These are phyloP conservation scores for Acanthurus lineatus DNA, from an alignment of 2,797 vertebrate genomes.

Conservation along the genomic window DNA sequence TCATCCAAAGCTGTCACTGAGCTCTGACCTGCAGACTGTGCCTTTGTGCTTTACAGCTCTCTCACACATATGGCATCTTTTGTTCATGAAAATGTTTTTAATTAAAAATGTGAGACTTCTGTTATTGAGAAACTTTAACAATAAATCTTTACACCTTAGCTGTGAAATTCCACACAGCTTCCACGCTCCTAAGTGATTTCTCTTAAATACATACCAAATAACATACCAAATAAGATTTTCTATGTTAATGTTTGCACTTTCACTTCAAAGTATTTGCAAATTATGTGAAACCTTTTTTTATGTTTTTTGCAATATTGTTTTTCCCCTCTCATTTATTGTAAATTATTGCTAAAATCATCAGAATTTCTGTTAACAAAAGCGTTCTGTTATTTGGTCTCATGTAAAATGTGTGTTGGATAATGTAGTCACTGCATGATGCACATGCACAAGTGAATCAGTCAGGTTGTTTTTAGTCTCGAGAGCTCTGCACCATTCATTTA, in stretches of 20 bases:
- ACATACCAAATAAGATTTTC: too few relatives aligned
- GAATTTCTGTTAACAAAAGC: too few relatives aligned
- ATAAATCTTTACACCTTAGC: slow-evolving; percentile 34
- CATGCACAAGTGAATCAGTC: not conserved
- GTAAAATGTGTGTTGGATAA: not conserved
- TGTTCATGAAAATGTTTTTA: slow-evolving; percentile 2
- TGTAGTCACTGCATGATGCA: too few relatives aligned
- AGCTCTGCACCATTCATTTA: too few relatives aligned
- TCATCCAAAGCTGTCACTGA: not conserved
- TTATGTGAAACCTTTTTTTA: too few relatives aligned
- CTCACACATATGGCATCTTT: slow-evolving; percentile 1
- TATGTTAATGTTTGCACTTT: not conserved
- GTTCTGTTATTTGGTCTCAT: not conserved
- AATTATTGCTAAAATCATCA: not conserved
- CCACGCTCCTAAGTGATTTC: not conserved
- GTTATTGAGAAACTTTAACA: slow-evolving; percentile 27
- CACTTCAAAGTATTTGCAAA: not conserved
- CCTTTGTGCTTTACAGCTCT: not conserved
- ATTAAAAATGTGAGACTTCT: slow-evolving; percentile 15
- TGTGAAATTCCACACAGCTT: too few relatives aligned
- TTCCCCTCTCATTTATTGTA: not conserved
- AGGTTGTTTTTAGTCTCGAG: not conserved
- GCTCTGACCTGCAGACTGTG: not conserved
- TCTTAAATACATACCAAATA: slow-evolving; percentile 1
- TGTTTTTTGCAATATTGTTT: too few relatives aligned